Percentiles rank a stretch among this genome's conserved stretches.
Conservation (phyloP, 1,140 invertebrate species). For the Psix sp. region DNA sequence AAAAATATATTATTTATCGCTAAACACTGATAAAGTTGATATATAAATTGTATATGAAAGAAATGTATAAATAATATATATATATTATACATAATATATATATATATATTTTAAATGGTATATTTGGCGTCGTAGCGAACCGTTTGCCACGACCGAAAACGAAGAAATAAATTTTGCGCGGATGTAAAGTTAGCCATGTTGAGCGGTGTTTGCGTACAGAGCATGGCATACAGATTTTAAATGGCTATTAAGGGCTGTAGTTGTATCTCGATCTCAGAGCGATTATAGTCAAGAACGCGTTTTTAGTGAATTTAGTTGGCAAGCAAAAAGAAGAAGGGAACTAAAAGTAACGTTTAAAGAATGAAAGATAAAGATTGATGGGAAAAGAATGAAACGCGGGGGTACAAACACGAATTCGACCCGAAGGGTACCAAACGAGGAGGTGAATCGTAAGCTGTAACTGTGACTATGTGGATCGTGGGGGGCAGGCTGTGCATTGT, state of each 20-base stretch:
- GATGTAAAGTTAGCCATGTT: slow-evolving; percentile 42
- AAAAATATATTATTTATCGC: slow-evolving; percentile 71
- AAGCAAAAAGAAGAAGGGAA: slow-evolving; percentile 21
- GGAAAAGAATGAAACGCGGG: slow-evolving; percentile 18
- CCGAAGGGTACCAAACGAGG: slow-evolving; percentile 55
- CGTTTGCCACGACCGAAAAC: slow-evolving; percentile 53
- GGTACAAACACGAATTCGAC: slow-evolving; percentile 44
- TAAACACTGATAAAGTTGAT: slow-evolving; percentile 66
- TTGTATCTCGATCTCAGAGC: slow-evolving; percentile 62
- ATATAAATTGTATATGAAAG: slow-evolving; percentile 60
- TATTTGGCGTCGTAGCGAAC: slow-evolving; percentile 65
- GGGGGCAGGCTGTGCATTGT: slow-evolving; percentile 72
- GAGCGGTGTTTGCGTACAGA: slow-evolving; percentile 10
- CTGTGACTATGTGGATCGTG: slow-evolving; percentile 77
- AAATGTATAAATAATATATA: slow-evolving; percentile 64
- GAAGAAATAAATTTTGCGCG: slow-evolving; percentile 8
- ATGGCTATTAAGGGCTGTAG: slow-evolving; percentile 55
- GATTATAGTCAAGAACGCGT: slow-evolving; percentile 56
- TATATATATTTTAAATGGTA: slow-evolving; percentile 68
- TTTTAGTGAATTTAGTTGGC: slow-evolving; percentile 46
- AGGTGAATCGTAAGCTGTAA: slow-evolving; percentile 75
- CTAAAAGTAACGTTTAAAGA: slow-evolving; percentile 12
- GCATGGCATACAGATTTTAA: slow-evolving; percentile 41
- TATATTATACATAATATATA: slow-evolving; percentile 61
- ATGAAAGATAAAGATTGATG: slow-evolving; percentile 7